phyloP scores from a whole-genome alignment of 1,140 invertebrate species.

The Melitaea cinxia region DNA sequence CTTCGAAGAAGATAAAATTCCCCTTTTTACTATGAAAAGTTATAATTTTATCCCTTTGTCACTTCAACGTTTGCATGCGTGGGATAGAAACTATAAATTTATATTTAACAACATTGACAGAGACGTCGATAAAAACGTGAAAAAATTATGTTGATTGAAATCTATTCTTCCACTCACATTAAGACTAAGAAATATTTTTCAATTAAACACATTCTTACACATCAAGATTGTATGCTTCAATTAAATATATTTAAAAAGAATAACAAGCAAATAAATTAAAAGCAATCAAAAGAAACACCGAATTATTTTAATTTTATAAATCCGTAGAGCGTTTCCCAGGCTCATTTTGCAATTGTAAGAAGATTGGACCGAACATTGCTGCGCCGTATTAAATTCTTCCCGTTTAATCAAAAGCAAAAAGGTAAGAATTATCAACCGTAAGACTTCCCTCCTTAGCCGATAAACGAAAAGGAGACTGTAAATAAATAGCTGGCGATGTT shows the following conservation, averaged over 20 bases:
- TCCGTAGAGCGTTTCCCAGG: constrained; percentile 57
- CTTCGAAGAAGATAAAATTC: no score
- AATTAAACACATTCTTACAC: background rate
- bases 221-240: background rate
- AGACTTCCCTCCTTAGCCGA: constrained; percentile 13
- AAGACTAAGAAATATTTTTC: background rate
- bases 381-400: constrained; percentile 68
- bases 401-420: constrained; percentile 59
- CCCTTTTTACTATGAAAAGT: constrained; percentile 1
- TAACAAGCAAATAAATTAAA: constrained; percentile 3
- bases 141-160: no score
- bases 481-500: constrained; percentile 75
- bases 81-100: no score
- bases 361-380: constrained; percentile 41
- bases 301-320: constrained; percentile 62
- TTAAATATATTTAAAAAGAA: constrained; percentile 14
- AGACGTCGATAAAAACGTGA: no score
- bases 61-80: no score
- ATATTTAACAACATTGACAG: no score
- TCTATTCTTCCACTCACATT: no score
- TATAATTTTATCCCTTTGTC: background rate
- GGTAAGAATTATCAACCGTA: constrained; percentile 24
- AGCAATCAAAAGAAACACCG: constrained; percentile 32
- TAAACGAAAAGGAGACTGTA: constrained; percentile 50
- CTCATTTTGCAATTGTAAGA: constrained; percentile 54